A percentile compares a stretch with the other conserved stretches of the same genome.
These are phyloP conservation scores for Ephialtes manifestator DNA, from an alignment of 2,888 invertebrate species.

Conservation along the genomic window DNA sequence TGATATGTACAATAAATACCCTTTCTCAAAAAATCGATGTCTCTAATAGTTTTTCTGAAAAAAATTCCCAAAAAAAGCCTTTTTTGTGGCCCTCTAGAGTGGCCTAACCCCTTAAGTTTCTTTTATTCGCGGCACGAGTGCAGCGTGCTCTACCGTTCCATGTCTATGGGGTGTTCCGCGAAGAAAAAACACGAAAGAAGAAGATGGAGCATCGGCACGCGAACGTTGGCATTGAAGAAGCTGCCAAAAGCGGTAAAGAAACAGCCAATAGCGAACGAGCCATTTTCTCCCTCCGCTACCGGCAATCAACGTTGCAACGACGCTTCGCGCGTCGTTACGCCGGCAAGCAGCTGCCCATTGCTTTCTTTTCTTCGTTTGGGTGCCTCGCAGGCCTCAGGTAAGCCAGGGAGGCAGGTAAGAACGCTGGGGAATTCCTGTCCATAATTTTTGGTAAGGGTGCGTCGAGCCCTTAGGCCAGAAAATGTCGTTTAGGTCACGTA, in stretches of 20 bases:
- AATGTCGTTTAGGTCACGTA: not conserved
- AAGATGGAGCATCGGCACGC: no score
- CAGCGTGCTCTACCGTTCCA: no score
- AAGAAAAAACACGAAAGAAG: no score
- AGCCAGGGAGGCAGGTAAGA: not conserved
- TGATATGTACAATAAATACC: no score
- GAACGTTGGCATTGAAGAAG: not conserved
- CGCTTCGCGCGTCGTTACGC: not conserved
- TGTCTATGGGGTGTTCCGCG: no score
- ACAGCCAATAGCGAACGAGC: not conserved
- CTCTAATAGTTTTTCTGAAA: no score
- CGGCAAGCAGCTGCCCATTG: conserved; percentile 23
- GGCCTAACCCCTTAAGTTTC: no score
- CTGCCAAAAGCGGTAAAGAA: not conserved
- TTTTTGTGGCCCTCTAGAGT: no score
- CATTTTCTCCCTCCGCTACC: not conserved
- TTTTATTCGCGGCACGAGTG: no score
- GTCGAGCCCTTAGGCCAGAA: not conserved
- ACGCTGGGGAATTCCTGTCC: not conserved
- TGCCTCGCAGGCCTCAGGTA: not conserved
- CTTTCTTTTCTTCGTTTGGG: conserved; percentile 23
- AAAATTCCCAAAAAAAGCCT: no score
- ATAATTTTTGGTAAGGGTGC: not conserved
- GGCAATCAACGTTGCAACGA: not conserved
- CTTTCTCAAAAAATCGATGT: no score